Percentiles rank a stretch among this genome's conserved stretches.
Conservation (phyloP, 2,113 vertebrate species). For the Spea multiplicata region DNA sequence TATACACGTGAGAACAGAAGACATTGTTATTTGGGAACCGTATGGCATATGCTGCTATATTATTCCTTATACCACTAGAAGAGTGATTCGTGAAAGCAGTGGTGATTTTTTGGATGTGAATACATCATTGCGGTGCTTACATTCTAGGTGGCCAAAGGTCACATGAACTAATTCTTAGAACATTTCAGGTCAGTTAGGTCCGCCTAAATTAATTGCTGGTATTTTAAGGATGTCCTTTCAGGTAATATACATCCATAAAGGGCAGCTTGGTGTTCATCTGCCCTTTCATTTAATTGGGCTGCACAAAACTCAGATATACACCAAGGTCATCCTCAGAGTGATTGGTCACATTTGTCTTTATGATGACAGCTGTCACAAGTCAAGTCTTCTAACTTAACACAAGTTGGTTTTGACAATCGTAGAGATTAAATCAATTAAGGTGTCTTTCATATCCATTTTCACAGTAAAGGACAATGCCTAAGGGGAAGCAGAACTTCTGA, state of each 20-base stretch:
- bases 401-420: slow-evolving; percentile 36
- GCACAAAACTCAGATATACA: slow-evolving; percentile 4
- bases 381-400: slow-evolving; percentile 33
- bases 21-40: too few species aligned
- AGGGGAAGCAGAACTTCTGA: slow-evolving; percentile 21
- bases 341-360: slow-evolving; percentile 39
- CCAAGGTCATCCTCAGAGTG: slow-evolving; percentile 18
- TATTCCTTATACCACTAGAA: too few species aligned
- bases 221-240: background rate
- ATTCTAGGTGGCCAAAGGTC: too few species aligned
- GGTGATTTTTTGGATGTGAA: too few species aligned
- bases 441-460: slow-evolving; percentile 46
- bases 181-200: too few species aligned
- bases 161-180: too few species aligned
- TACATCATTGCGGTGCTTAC: too few species aligned
- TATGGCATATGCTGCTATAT: too few species aligned
- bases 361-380: slow-evolving; percentile 35
- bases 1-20: too few species aligned
- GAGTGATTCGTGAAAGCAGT: too few species aligned
- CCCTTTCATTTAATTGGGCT: slow-evolving; percentile 20
- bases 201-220: too few species aligned
- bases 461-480: slow-evolving; percentile 40
- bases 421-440: slow-evolving; percentile 46
- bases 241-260: slow-evolving; percentile 6
- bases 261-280: slow-evolving; percentile 4